phyloP scores from a whole-genome alignment of 1,140 invertebrate species.

The Brachionus koreanus region DNA sequence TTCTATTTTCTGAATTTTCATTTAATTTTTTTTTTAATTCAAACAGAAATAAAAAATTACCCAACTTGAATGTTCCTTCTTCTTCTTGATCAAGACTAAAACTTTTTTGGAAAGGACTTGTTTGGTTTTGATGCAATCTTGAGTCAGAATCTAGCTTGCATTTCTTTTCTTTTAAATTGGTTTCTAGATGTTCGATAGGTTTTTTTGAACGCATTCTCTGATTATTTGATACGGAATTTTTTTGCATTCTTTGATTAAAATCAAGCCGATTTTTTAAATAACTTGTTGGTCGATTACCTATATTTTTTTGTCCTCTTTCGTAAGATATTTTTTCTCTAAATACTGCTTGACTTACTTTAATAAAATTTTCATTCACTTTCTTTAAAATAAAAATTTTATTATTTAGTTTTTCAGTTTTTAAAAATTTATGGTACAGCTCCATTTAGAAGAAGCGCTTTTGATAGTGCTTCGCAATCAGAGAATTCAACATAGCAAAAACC shows the following conservation, averaged over 20 bases:
- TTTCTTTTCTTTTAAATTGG: not conserved
- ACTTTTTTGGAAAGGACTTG: not conserved
- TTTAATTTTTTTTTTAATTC: no score
- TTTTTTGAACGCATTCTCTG: not conserved
- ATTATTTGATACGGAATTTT: no score
- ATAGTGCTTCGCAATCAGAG: not conserved
- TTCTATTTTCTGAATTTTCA: not conserved
- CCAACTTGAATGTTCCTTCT: not conserved
- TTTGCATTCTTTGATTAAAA: not conserved
- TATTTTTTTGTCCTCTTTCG: not conserved
- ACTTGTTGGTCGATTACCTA: not conserved
- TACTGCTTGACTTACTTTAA: slow-evolving; percentile 9
- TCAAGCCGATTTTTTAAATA: not conserved
- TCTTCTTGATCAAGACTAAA: not conserved
- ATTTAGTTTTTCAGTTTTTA: not conserved
- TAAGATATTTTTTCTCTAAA: not conserved
- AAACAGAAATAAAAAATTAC: not conserved
- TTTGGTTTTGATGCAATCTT: not conserved
- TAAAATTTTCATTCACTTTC: slow-evolving; percentile 36
- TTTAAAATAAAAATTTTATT: not conserved
- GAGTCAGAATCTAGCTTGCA: not conserved
- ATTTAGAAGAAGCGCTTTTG: slow-evolving; percentile 11
- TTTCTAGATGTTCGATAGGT: not conserved
- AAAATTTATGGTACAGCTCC: not conserved
- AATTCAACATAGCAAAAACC: slow-evolving; percentile 44